phyloP scores from a whole-genome alignment of 2,888 invertebrate genomes.

The Drosophila mimica region DNA sequence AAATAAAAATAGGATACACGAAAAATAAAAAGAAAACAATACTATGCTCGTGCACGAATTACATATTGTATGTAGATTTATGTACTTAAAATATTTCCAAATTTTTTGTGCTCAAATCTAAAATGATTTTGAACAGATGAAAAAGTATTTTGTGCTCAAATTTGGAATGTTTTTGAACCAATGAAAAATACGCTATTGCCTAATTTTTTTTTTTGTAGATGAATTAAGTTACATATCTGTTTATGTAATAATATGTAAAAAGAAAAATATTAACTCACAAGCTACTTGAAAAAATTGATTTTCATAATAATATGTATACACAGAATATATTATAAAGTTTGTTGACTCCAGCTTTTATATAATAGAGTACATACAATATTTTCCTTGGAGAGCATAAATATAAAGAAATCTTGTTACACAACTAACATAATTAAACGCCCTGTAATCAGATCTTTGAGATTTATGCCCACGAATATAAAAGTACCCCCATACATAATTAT shows the following conservation, averaged over 20 bases:
- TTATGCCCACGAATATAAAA: not conserved
- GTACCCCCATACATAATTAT: not conserved
- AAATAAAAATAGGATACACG: not conserved
- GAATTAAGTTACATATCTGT: not conserved
- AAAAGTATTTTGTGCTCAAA: not conserved
- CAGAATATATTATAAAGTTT: not conserved
- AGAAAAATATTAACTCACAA: not conserved
- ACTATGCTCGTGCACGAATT: not conserved
- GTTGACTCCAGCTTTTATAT: not conserved
- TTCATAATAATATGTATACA: not conserved
- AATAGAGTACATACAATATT: not conserved
- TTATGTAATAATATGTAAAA: not conserved
- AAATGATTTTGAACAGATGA: not conserved
- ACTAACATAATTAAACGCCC: not conserved
- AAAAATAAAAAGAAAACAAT: not conserved
- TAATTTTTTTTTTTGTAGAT: not conserved
- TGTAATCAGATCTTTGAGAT: not conserved
- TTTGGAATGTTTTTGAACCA: not conserved
- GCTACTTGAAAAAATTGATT: not conserved
- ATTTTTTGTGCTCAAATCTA: not conserved
- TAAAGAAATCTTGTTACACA: not conserved
- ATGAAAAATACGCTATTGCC: not conserved
- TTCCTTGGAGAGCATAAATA: slow-evolving; percentile 1
- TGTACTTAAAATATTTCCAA: not conserved
- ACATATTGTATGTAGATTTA: not conserved